Evolutionary conservation across 2,797 vertebrate genomes (phyloP).

Genomic region (Myotis pilosus): DNA sequence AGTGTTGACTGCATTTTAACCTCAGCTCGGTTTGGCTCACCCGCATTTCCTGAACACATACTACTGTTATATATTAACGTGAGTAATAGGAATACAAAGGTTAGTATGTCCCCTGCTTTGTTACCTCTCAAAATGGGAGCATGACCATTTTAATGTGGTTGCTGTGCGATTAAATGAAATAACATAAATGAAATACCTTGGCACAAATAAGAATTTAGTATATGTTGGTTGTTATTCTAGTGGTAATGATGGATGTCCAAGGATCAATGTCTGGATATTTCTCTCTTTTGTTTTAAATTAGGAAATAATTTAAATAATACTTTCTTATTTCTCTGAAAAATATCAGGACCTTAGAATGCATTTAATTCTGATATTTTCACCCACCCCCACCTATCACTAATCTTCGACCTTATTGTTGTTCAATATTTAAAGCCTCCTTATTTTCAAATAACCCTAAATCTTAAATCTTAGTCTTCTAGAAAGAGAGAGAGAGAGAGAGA

Average conservation of each 20-base stretch:
- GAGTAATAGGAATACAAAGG: background rate
- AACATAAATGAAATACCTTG: background rate
- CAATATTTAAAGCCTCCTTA: slow-evolving; percentile 25
- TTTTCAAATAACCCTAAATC: slow-evolving; percentile 16
- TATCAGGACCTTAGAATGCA: slow-evolving; percentile 13
- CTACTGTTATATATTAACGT: background rate
- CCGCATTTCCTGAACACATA: background rate
- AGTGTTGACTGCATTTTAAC: background rate
- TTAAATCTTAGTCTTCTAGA: background rate
- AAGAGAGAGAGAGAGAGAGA: too few relatives aligned
- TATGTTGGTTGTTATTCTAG: background rate
- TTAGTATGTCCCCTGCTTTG: background rate
- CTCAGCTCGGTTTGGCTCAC: background rate
- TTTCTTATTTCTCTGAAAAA: slow-evolving; percentile 48
- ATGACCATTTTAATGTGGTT: background rate
- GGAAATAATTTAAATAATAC: slow-evolving; percentile 38
- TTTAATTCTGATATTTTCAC: slow-evolving; percentile 34
- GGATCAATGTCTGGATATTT: background rate
- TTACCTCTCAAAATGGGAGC: background rate
- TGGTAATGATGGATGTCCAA: background rate
- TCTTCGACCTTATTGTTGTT: background rate
- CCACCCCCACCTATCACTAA: background rate
- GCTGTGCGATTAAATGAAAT: background rate
- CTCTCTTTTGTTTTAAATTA: slow-evolving; percentile 40
- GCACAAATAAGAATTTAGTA: background rate